Evolutionary conservation across 2,113 vertebrate species (phyloP), one percentile per base, ranked within the genome.

Genomic region (Lagopus leucura): DNA sequence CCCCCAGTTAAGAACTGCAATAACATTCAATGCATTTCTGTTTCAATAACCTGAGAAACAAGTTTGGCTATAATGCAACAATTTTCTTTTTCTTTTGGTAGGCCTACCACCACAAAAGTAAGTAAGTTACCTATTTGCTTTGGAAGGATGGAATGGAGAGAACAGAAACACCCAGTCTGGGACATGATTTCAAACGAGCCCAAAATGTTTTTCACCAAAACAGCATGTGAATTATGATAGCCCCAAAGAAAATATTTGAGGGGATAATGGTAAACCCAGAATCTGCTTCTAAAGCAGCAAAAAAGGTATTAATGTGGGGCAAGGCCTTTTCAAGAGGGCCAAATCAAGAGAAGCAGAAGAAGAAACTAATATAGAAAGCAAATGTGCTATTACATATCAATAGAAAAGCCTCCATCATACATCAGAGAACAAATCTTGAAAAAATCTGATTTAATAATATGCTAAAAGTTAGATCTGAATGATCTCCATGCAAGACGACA

Each of bases 281-380:
- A 15, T 65, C 40, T 86, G 50, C 17, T 92, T 82, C 82, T 63
- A 75, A 76, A 45, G 80, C 16, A 86, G 43, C n/a, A 88, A 38
- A 16, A 21, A 63, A 87, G 82, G 75, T 12, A 10, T 91, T 52
- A 13, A 69, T 79, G 69, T 40, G 36, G 12, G 57, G 38, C 42
- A 40, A 73, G 77, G n/a, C 21, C 45, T 84, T 85, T 52, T 82
- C 47, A 54, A 57, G n/a, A 43, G 57, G 63, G 36, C 28, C 24
- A 61, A 77, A 86, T 40, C 28, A 74, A 94, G 30, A 69, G 63
- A 71, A 77, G 64, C 25, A 48, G 43, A 22, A 72, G 38, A 10
- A 86, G 7, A 50, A 81, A 38, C n/a, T 74, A 57, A 43, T 71
- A 61, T 13, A 75, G 43, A 83, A 80, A 80, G 19, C 16, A 95